Conservation (phyloP, 30 jellyfish, hydroid and myxozoan genomes). For the Morbakka virulenta region DNA sequence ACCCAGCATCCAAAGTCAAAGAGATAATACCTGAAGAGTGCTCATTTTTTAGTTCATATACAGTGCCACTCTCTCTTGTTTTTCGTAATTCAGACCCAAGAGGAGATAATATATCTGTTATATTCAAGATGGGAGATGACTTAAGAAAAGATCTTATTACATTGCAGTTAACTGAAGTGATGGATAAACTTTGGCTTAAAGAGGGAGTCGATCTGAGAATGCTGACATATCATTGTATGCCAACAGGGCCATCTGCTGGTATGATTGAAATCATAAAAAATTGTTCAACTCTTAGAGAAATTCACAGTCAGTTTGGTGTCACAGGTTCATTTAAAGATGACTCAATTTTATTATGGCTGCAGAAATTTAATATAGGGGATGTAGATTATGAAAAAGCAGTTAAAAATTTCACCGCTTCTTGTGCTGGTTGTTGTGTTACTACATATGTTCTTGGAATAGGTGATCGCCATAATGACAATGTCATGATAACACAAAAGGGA, state of each 20-base stretch:
- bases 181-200: constrained; percentile 85
- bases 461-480: constrained; percentile 97
- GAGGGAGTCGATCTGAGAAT: constrained; percentile 82
- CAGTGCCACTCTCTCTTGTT: constrained; percentile 78
- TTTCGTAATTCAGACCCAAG: constrained; percentile 75
- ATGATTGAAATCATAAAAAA: constrained; percentile 76
- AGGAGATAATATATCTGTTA: constrained; percentile 60
- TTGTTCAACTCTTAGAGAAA: constrained; percentile 86
- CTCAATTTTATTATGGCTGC: constrained; percentile 85
- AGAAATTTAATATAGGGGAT: constrained; percentile 70
- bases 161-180: constrained; percentile 76
- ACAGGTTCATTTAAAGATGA: constrained; percentile 97
- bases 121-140: constrained; percentile 98
- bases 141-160: constrained; percentile 88
- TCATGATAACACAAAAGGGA: constrained; percentile 89
- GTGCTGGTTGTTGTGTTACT: constrained; percentile 98
- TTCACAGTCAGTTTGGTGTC: constrained; percentile 88
- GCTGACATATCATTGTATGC: constrained; percentile 81
- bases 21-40: constrained; percentile 46
- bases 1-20: constrained; percentile 70
- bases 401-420: constrained; percentile 82
- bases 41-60: constrained; percentile 71
- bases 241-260: constrained; percentile 91
- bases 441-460: constrained; percentile 95
- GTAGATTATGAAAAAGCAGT: constrained; percentile 71